phyloP scores from a whole-genome alignment of 2,888 invertebrate genomes.

The Thereva nobilitata region DNA sequence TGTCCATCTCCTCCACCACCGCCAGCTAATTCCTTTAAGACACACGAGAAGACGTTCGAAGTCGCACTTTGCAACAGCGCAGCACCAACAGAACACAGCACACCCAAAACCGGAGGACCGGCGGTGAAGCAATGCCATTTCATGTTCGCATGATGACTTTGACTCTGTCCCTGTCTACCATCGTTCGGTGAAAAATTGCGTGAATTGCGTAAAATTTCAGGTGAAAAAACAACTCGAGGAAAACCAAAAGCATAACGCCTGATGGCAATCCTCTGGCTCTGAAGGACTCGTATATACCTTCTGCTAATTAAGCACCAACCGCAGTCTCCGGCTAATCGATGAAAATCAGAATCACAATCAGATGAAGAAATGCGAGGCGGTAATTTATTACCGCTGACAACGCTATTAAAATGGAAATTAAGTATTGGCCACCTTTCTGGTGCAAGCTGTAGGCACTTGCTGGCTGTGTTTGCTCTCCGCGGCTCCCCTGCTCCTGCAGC shows the following conservation, averaged over 20 bases:
- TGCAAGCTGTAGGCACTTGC: too few species aligned
- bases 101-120: too few species aligned
- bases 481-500: too few species aligned
- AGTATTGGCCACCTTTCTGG: constrained; percentile 5
- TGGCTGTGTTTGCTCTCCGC: too few species aligned
- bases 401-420: constrained; percentile 41
- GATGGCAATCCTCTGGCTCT: background rate
- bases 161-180: too few species aligned
- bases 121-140: too few species aligned
- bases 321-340: constrained; percentile 30
- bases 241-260: background rate
- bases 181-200: background rate
- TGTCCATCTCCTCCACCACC: background rate
- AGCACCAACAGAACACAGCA: too few species aligned
- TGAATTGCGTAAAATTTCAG: constrained; percentile 2
- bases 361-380: constrained; percentile 36
- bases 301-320: constrained; percentile 7
- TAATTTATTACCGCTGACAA: constrained; percentile 42
- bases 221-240: background rate
- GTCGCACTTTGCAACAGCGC: too few species aligned
- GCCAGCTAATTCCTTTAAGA: too few species aligned
- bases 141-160: too few species aligned
- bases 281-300: background rate
- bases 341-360: constrained; percentile 29
- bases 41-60: too few species aligned